phyloP scores from a whole-genome alignment of 2,113 vertebrate genomes.

The Telmatochromis sp. region DNA sequence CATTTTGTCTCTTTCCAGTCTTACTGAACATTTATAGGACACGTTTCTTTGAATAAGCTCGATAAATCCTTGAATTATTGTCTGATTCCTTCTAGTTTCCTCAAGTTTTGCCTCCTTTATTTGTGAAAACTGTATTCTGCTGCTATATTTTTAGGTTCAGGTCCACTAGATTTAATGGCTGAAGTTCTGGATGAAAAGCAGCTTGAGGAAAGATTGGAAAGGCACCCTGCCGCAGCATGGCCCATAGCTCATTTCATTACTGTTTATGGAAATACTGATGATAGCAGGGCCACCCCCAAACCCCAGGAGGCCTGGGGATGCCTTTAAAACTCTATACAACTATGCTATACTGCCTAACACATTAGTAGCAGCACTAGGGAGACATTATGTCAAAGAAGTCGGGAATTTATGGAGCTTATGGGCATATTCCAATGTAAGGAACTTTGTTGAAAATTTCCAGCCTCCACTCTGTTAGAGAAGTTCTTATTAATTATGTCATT shows the following conservation, averaged over 20 bases:
- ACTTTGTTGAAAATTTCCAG: background rate
- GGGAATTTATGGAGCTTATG: background rate
- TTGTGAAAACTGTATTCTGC: constrained; percentile 41
- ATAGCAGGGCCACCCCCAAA: background rate
- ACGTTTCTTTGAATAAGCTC: background rate
- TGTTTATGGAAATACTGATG: constrained; percentile 34
- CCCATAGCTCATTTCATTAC: constrained; percentile 14
- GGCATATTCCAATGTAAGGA: background rate
- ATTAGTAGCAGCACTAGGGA: background rate
- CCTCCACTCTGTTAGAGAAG: background rate
- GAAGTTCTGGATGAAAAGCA: constrained; percentile 16
- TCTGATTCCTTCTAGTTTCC: background rate
- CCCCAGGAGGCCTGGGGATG: background rate
- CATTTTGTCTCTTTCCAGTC: background rate
- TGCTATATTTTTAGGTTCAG: constrained; percentile 55
- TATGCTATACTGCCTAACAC: background rate
- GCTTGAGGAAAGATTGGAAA: background rate
- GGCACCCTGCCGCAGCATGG: background rate
- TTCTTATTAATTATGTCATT: constrained; percentile 15
- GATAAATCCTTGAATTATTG: background rate
- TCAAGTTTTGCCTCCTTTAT: background rate
- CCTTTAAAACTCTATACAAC: background rate
- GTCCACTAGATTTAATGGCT: constrained; percentile 58
- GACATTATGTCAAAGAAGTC: background rate
- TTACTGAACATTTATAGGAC: constrained; percentile 4